Base-by-base conservation (phyloP, 2,113 vertebrate species). In the Tachysurus fulvidraco region DNA sequence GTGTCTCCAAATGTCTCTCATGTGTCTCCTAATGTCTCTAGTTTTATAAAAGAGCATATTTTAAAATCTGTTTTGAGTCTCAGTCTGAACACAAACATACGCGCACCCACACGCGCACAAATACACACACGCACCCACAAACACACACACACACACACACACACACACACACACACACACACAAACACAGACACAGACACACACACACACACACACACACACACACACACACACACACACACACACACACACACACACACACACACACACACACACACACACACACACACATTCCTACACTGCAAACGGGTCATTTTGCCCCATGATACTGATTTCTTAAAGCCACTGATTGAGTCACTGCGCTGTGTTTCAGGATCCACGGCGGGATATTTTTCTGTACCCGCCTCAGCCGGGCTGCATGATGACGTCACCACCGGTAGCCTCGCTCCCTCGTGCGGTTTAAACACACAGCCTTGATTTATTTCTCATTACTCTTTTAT, bases 381-480 rank as follows among this genome's bases (percentile, higher is more conserved):
- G 12, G 62, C 19, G 8, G 13, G 69, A 46, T 50, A 10, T 46
- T 76, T 50, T 50, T 50, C 80, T 64, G 83, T 83, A 64, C 55
- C 41, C 62, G 83, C 62, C 5, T 60, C 16, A 41, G 87, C 88
- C 14, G 90, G 88, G 87, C 92, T 92, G 87, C 92, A 91, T 88
- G 88, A 86, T 94, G 93, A 94, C 92, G 92, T 94, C 93, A 94
- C 69, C 84, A 69, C 82, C 87, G 85, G 83, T 88, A 85, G 83
- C 85, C 83, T 86, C 84, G 84, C 64, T 50, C 79, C 50, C 82
- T 81, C 89, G 89, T 89, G 81, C 93, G 25, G 87, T 81, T 84
- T 25, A 78, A 28, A 28, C 52, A 1, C 76, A 28, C n/a, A 54
- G 76, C 25, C 25, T 23, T n/a, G 23, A 14, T 25, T 60, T 60